Conservation (phyloP, 2,888 invertebrate genomes). For the Bombyx huttoni region DNA sequence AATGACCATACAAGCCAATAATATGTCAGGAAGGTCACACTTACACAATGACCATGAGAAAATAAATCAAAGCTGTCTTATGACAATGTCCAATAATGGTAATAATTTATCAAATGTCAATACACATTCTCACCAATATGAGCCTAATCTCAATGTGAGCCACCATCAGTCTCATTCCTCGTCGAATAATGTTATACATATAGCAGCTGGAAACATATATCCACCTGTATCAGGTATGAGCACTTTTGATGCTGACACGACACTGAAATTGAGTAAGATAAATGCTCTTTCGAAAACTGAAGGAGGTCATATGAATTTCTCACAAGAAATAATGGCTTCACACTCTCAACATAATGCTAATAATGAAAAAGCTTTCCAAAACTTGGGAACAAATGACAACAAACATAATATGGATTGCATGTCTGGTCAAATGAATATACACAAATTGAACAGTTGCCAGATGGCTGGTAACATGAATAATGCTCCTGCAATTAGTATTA, state of each 20-base stretch:
- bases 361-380: constrained; percentile 59
- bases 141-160: constrained; percentile 43
- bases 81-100: constrained; percentile 37
- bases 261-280: constrained; percentile 58
- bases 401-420: constrained; percentile 44
- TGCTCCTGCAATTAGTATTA: constrained; percentile 53
- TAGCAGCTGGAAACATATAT: constrained; percentile 61
- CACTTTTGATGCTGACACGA: constrained; percentile 61
- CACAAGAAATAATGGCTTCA: constrained; percentile 62
- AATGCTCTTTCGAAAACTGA: constrained; percentile 61
- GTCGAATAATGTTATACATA: constrained; percentile 61
- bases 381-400: constrained; percentile 49
- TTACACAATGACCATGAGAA: constrained; percentile 47
- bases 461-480: constrained; percentile 45
- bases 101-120: constrained; percentile 36
- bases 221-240: constrained; percentile 49
- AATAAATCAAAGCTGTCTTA: constrained; percentile 46
- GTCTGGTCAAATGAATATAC: constrained; percentile 47
- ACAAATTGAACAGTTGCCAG: constrained; percentile 61
- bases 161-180: constrained; percentile 51
- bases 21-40: constrained; percentile 32
- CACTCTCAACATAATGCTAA: constrained; percentile 59
- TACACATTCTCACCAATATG: constrained; percentile 55
- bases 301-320: constrained; percentile 61
- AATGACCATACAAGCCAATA: constrained; percentile 42